Evolutionary conservation across 2,797 vertebrate species (phyloP).

Genomic region (Bradypodion ventrale): DNA sequence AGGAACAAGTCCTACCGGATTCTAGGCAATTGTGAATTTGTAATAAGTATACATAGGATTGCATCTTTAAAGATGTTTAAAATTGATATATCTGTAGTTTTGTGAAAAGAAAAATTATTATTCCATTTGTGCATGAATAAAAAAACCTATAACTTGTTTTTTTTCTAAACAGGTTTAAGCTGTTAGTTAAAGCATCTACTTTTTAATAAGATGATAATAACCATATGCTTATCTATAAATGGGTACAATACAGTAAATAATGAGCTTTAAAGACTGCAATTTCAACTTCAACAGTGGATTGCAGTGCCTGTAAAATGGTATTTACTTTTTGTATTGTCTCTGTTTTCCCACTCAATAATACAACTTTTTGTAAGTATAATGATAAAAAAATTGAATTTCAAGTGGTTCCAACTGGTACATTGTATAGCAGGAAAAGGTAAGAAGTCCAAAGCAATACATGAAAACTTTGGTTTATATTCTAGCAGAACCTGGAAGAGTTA

Average conservation of each 20-base stretch:
- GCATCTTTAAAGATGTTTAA: neutral
- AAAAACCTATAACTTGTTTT: neutral
- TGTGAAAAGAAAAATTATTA: neutral
- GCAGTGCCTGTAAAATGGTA: neutral
- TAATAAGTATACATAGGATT: neutral
- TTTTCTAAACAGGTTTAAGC: neutral
- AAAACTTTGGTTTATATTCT: neutral
- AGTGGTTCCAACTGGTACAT: neutral
- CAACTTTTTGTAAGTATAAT: neutral
- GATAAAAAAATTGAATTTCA: neutral
- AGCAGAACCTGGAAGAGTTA: too few relatives aligned
- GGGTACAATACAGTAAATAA: slow-evolving; percentile 25
- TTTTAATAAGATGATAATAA: slow-evolving; percentile 14
- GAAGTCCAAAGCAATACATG: neutral
- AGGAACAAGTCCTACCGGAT: neutral
- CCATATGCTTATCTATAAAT: slow-evolving; percentile 1
- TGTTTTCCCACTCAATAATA: neutral
- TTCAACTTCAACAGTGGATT: slow-evolving; percentile 18
- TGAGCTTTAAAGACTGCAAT: slow-evolving; percentile 12
- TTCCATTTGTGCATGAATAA: neutral
- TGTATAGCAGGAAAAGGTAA: neutral
- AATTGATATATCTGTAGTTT: neutral
- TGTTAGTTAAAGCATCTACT: slow-evolving; percentile 6
- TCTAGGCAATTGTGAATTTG: neutral
- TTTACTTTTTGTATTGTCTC: slow-evolving; percentile 21